Evolutionary conservation across 2,888 invertebrate genomes (phyloP), one percentile per base, ranked within the genome.

Genomic region (Philhelius pedissequus): DNA sequence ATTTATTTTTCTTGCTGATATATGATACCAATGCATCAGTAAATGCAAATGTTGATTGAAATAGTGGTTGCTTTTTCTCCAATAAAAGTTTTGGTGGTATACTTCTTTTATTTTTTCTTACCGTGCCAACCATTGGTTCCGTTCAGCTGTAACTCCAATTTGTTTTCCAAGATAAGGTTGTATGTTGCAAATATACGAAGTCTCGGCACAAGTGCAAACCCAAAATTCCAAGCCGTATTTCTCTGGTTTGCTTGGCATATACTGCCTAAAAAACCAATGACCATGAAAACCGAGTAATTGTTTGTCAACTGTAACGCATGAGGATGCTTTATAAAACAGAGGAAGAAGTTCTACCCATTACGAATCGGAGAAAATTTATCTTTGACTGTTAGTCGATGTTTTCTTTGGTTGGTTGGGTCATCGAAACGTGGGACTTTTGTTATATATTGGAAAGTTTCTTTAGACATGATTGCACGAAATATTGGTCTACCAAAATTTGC

Each of bases 201-300:
- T 60, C 25, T 76, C 18, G 13, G 76, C 45, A 45, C 66, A 77
- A 40, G 66, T 76, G 30, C 70, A 69, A 6, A 64, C 15, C 62
- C 56, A 75, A 70, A 75, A 75, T 35, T 83, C 78, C 32, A 83
- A 54, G 11, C 74, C 77, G 38, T 69, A 78, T 56, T 66, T 70
- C n/a, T n/a, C n/a, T n/a, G n/a, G n/a, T n/a, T n/a, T n/a, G n/a
- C n/a, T n/a, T n/a, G n/a, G n/a, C n/a, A n/a, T n/a, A n/a, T n/a
- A n/a, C n/a, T n/a, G n/a, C n/a, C n/a, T n/a, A n/a, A n/a, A n/a
- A n/a, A n/a, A n/a, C 25, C 56, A 54, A 45, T 50, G 43, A 27
- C 50, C 50, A 40, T 60, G 71, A 30, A 71, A 71, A 25, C 60
- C 50, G 13, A 71, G 60, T 52, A 71, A 22, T 58, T 70, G 70